Conservation (phyloP, 2,113 vertebrate species). For the Equus przewalskii region DNA sequence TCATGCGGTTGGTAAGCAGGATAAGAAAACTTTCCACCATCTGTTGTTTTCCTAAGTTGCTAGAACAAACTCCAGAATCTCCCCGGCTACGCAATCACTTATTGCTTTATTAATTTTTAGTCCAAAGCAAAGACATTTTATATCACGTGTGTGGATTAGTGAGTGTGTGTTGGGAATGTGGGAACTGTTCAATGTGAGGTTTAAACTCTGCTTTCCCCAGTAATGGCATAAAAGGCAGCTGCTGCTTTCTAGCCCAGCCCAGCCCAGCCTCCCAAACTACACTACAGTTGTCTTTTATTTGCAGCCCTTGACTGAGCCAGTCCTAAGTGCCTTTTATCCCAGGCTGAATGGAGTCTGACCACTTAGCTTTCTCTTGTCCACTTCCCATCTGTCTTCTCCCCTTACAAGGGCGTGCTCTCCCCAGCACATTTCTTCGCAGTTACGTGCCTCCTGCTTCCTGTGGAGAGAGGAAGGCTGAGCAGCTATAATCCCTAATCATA, state of each 20-base stretch:
- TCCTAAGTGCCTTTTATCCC: constrained; percentile 38
- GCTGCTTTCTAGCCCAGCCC: not conserved
- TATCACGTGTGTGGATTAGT: not conserved
- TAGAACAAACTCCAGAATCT: constrained; percentile 31
- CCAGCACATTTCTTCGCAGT: not conserved
- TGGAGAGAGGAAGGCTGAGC: constrained; percentile 9
- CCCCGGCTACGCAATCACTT: not conserved
- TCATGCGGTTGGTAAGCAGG: not conserved
- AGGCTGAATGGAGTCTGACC: constrained; percentile 48
- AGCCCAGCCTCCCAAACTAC: too few species aligned
- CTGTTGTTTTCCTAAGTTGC: constrained; percentile 67
- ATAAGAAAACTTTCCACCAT: constrained; percentile 64
- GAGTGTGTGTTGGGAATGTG: not conserved
- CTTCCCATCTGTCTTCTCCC: constrained; percentile 52
- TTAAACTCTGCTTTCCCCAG: not conserved
- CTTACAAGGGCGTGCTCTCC: constrained; percentile 6
- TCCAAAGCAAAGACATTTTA: not conserved
- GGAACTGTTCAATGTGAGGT: not conserved
- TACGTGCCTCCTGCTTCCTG: not conserved
- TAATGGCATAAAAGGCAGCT: not conserved
- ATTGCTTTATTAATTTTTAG: constrained; percentile 61
- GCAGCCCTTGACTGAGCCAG: constrained; percentile 43
- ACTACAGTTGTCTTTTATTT: constrained; percentile 49
- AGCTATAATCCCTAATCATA: not conserved
- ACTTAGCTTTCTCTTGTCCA: constrained; percentile 9